Conservation (phyloP, 2,888 invertebrate species). For the Latrodectus elegans region DNA sequence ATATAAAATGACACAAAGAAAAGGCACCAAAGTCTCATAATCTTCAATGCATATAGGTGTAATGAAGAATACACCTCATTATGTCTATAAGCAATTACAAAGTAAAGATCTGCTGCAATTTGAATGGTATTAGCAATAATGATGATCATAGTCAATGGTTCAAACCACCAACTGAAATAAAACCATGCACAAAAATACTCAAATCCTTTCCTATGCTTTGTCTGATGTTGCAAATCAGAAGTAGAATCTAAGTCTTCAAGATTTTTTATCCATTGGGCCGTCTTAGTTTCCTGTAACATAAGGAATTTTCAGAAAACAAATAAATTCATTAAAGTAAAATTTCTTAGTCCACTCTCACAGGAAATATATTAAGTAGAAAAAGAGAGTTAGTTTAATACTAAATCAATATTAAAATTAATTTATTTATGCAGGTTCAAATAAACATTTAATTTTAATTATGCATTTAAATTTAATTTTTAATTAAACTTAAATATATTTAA, state of each 20-base stretch:
- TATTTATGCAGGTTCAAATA: no score
- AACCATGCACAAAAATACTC: constrained; percentile 7
- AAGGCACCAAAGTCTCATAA: not conserved
- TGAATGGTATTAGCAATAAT: constrained; percentile 10
- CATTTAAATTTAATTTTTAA: no score
- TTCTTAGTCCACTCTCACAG: no score
- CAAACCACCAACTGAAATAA: constrained; percentile 41
- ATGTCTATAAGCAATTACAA: not conserved
- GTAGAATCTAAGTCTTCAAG: not conserved
- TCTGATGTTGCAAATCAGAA: constrained; percentile 10
- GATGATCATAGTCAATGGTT: constrained; percentile 21
- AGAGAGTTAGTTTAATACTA: no score
- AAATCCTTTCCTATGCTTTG: not conserved
- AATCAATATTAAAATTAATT: no score
- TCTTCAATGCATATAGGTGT: not conserved
- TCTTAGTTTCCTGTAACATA: constrained; percentile 11
- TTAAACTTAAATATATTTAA: no score
- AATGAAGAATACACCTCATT: no score
- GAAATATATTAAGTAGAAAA: no score
- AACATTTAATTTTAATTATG: no score
- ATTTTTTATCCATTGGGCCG: not conserved
- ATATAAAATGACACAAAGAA: constrained; percentile 16
- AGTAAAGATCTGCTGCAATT: constrained; percentile 2
- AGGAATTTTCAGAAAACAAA: not conserved
- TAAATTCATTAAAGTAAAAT: no score